These are phyloP conservation scores for Hirudinaria manillensis DNA, from an alignment of 2,888 invertebrate species.

Conservation along the genomic window DNA sequence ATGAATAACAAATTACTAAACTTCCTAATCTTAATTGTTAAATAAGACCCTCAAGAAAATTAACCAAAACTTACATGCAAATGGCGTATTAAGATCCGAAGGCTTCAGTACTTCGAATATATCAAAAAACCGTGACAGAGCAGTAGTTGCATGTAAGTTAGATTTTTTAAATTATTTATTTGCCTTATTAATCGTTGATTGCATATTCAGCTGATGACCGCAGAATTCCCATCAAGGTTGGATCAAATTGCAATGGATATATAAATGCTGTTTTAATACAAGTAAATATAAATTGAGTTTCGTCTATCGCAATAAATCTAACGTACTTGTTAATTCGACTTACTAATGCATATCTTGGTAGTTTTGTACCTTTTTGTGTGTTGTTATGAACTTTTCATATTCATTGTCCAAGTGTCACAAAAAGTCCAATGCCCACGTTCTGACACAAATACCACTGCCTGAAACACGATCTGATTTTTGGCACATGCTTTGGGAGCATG, in stretches of 20 bases:
- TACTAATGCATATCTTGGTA: too few species aligned
- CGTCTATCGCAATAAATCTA: too few species aligned
- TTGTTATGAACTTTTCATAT: too few species aligned
- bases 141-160: not conserved
- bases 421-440: not conserved
- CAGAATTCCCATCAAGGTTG: not conserved
- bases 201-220: not conserved
- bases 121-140: not conserved
- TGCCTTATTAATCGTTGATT: too few species aligned
- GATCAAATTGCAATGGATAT: not conserved
- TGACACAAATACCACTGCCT: not conserved
- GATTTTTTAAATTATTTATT: not conserved
- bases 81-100: not conserved
- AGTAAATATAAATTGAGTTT: not conserved
- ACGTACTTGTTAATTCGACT: too few species aligned
- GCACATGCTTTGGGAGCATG: slow-evolving; percentile 1
- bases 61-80: not conserved
- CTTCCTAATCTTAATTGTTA: too few species aligned
- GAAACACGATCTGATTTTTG: not conserved
- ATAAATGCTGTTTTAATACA: not conserved
- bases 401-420: not conserved
- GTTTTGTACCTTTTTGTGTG: too few species aligned
- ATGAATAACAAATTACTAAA: too few species aligned
- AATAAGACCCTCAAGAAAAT: not conserved
- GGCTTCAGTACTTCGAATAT: not conserved